Conservation (phyloP, 2,888 invertebrate species). For the Hirudinaria manillensis region DNA sequence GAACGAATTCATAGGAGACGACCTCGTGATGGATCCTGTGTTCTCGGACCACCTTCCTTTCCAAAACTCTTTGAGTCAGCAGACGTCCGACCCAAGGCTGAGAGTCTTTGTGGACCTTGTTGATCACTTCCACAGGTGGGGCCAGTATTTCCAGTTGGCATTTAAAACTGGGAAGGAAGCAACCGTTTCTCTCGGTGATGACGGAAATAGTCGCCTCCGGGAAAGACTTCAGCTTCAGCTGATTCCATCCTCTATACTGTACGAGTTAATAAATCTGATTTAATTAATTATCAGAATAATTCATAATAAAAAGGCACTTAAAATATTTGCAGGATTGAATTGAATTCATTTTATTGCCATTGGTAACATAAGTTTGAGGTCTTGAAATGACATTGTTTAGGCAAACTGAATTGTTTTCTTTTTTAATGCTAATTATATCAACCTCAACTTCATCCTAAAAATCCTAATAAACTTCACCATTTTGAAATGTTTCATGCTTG, state of each 20-base stretch:
- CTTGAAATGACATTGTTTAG: no score
- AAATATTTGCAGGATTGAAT: no score
- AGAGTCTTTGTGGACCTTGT: background rate
- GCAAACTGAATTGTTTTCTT: no score
- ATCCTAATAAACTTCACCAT: background rate
- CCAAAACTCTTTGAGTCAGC: background rate
- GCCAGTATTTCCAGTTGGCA: conserved; percentile 18
- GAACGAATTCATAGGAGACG: background rate
- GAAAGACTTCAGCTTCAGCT: background rate
- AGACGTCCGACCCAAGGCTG: conserved; percentile 3
- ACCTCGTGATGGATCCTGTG: background rate
- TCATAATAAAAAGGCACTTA: no score
- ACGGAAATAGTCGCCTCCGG: background rate
- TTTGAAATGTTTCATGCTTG: conserved; percentile 12
- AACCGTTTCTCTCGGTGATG: background rate
- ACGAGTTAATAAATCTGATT: background rate
- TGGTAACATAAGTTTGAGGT: no score
- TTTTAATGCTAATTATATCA: no score
- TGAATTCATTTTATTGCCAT: no score
- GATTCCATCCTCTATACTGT: background rate
- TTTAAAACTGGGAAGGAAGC: background rate
- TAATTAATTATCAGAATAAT: background rate
- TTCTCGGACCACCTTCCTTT: background rate
- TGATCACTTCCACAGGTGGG: conserved; percentile 15
- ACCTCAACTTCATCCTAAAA: no score